phyloP scores from a whole-genome alignment of 2,888 invertebrate genomes.

The Brachylomia viminalis region DNA sequence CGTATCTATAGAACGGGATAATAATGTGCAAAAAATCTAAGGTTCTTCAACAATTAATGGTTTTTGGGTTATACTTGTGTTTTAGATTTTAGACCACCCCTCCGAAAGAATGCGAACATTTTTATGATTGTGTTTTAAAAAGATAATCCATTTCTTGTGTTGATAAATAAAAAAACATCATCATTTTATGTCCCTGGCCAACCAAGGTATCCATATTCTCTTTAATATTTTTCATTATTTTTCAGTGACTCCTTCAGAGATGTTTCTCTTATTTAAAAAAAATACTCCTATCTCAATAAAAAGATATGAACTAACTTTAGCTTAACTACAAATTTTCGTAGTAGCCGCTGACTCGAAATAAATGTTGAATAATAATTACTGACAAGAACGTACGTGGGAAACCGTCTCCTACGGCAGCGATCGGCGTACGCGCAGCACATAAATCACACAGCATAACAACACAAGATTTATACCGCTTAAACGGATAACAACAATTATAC shows the following conservation, averaged over 20 bases:
- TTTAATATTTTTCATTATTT: too few relatives aligned
- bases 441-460: slow-evolving; percentile 82
- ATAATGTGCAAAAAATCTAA: slow-evolving; percentile 86
- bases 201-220: not conserved
- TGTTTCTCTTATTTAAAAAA: not conserved
- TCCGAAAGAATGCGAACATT: slow-evolving; percentile 41
- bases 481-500: slow-evolving; percentile 81
- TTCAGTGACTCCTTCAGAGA: too few relatives aligned
- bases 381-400: slow-evolving; percentile 73
- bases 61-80: slow-evolving; percentile 71
- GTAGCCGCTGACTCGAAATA: slow-evolving; percentile 53
- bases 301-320: not conserved
- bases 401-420: slow-evolving; percentile 76
- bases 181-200: not conserved
- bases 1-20: slow-evolving; percentile 79
- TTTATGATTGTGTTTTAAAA: slow-evolving; percentile 14
- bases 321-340: slow-evolving; percentile 32
- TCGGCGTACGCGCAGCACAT: slow-evolving; percentile 78
- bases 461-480: slow-evolving; percentile 81
- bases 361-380: slow-evolving; percentile 72
- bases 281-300: not conserved
- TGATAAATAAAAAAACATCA: not conserved
- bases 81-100: slow-evolving; percentile 81
- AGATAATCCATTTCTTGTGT: not conserved
- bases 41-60: slow-evolving; percentile 79